phyloP scores from a whole-genome alignment of 2,888 invertebrate genomes.

The Drosophila maculinotata region DNA sequence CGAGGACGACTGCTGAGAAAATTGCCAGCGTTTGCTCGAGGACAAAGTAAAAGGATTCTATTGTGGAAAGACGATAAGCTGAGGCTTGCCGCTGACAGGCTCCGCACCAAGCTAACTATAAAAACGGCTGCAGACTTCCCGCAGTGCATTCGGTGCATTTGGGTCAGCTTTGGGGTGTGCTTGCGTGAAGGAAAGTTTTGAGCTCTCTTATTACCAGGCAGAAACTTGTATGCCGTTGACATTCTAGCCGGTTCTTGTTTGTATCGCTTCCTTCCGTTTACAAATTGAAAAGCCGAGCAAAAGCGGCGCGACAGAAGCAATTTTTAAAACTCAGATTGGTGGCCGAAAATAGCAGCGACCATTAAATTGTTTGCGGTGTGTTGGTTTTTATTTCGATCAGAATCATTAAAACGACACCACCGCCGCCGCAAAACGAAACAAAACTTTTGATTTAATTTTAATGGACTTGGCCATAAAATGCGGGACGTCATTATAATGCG shows the following conservation, averaged over 20 bases:
- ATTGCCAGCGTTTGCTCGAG: slow-evolving; percentile 41
- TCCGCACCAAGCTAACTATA: slow-evolving; percentile 17
- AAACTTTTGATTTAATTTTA: slow-evolving; percentile 80
- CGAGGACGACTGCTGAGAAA: slow-evolving; percentile 26
- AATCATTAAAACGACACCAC: slow-evolving; percentile 66
- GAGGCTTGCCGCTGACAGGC: slow-evolving; percentile 48
- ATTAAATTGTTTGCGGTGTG: slow-evolving; percentile 44
- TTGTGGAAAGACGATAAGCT: slow-evolving; percentile 38
- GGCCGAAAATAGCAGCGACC: slow-evolving; percentile 33
- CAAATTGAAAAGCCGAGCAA: slow-evolving; percentile 66
- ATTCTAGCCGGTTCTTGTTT: slow-evolving; percentile 44
- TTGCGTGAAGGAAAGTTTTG: slow-evolving; percentile 32
- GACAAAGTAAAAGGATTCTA: slow-evolving; percentile 45
- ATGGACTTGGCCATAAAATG: slow-evolving; percentile 74
- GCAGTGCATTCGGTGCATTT: slow-evolving; percentile 54
- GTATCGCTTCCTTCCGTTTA: slow-evolving; percentile 61
- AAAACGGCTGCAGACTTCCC: slow-evolving; percentile 31
- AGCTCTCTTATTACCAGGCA: slow-evolving; percentile 28
- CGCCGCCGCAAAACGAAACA: slow-evolving; percentile 46
- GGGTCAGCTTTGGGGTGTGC: slow-evolving; percentile 37
- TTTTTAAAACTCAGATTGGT: slow-evolving; percentile 26
- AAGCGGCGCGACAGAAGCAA: slow-evolving; percentile 26
- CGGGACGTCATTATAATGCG: slow-evolving; percentile 75
- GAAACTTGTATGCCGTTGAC: slow-evolving; percentile 52
- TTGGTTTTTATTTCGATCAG: slow-evolving; percentile 53